Evolutionary conservation across 2,888 invertebrate species (phyloP).

Genomic region (Callyntrura guangdongensis): DNA sequence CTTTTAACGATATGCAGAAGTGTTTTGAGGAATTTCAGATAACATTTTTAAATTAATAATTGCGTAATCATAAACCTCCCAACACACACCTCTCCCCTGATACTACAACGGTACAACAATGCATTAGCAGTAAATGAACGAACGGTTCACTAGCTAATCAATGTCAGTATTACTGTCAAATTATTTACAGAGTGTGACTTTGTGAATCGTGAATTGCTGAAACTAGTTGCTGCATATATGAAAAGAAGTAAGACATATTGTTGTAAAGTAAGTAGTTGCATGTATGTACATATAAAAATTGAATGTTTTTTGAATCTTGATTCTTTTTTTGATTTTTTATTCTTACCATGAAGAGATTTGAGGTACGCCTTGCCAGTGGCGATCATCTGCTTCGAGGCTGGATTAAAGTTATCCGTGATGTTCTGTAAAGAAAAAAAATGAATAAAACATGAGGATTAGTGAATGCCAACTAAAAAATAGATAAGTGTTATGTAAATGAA

Average conservation of each 20-base stretch:
- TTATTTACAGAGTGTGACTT: conserved; percentile 14
- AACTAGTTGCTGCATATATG: not conserved
- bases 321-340: too few species aligned
- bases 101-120: not conserved
- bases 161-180: conserved; percentile 26
- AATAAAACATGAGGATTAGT: conserved; percentile 42
- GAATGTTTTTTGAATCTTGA: too few species aligned
- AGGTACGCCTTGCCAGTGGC: conserved; percentile 97
- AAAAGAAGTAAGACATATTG: conserved; percentile 28
- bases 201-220: conserved; percentile 27
- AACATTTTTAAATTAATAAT: conserved; percentile 43
- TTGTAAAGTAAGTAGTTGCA: not conserved
- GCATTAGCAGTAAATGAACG: not conserved
- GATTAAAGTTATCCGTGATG: conserved; percentile 98
- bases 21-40: not conserved
- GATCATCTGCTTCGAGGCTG: conserved; percentile 96
- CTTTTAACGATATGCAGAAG: conserved; percentile 16
- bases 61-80: conserved; percentile 18
- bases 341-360: conserved; percentile 97
- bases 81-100: not conserved
- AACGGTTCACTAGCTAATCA: conserved; percentile 17
- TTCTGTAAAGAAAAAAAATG: conserved; percentile 89
- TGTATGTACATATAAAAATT: not conserved
- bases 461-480: not conserved
- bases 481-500: conserved; percentile 27